Evolutionary conservation across 2,113 vertebrate species (phyloP), one percentile per base, ranked within the genome.

Genomic region (Xiphophorus hellerii): DNA sequence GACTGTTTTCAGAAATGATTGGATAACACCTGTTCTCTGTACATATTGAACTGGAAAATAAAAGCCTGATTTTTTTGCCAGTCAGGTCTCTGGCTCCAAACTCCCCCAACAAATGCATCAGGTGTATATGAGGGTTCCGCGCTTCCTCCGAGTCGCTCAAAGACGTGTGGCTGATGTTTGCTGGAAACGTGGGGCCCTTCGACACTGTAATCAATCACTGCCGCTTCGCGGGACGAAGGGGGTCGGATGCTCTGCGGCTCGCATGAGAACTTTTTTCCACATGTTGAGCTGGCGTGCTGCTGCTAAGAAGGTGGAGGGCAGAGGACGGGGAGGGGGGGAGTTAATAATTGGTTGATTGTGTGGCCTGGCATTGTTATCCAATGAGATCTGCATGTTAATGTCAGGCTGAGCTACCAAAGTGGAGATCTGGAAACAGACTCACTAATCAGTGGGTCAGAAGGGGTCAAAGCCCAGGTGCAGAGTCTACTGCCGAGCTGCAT

Each of bases 281-380:
- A 92, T 87, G 86, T 85, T 77, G 83, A 91, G 66, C 78, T 89
- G 81, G 80, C 69, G 39, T 85, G 90, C 71, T 58, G 76, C 75
- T 71, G 48, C 51, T 74, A 79, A 69, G 77, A 86, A 80, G 74
- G 83, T 68, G 68, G 71, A 79, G 79, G 30, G 62, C 7, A 30
- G 62, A 77, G 81, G 75, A 69, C 80, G 83, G 81, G 17, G 61
- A 3, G 10, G 35, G 61, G 29, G 78, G 82, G 74, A 65, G 85
- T 88, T 90, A 90, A 88, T 91, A 87, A 91, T 91, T 91, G 85
- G 85, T 85, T 93, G 86, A 93, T 90, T 90, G 84, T 85, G 83
- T 77, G 79, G 89, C 82, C 85, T 88, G 85, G 85, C 86, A 86
- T 89, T 88, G 90, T 91, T 92, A 92, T 90, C 90, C 85, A 79